Conservation (phyloP, 2,797 vertebrate species). For the Lepus townsendii region DNA sequence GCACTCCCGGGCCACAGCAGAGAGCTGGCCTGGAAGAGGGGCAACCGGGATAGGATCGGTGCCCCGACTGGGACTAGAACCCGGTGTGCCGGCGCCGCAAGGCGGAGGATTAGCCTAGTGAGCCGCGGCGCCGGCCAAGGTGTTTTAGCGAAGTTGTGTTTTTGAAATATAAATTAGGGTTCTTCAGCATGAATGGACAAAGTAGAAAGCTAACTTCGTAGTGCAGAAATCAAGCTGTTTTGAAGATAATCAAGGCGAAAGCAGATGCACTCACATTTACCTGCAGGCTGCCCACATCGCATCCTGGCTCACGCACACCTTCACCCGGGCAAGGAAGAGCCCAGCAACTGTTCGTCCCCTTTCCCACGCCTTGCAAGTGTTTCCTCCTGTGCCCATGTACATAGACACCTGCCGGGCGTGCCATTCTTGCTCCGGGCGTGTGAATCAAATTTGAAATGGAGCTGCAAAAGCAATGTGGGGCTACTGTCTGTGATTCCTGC, state of each 20-base stretch:
- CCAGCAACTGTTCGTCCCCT: fast-evolving
- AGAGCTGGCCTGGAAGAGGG: too few species aligned
- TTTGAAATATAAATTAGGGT: conserved; percentile 18
- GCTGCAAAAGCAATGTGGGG: not conserved
- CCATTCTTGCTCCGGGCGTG: not conserved
- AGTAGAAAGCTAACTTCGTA: not conserved
- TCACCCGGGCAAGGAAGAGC: not conserved
- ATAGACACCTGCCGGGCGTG: fast-evolving
- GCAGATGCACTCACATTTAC: not conserved
- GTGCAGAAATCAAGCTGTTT: not conserved
- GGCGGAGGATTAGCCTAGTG: too few species aligned
- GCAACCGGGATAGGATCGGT: too few species aligned
- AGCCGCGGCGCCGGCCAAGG: not conserved
- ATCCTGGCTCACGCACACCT: not conserved
- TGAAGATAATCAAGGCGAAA: not conserved
- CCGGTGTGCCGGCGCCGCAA: too few species aligned
- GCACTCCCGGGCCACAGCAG: too few species aligned
- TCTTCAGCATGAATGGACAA: not conserved
- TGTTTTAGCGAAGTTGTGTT: not conserved
- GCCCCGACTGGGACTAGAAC: too few species aligned
- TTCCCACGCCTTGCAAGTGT: fast-evolving
- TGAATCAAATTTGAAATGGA: not conserved
- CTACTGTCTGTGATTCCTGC: not conserved
- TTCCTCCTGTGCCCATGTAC: not conserved
- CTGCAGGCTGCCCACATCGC: not conserved